Base-by-base conservation (phyloP, 2,797 vertebrate genomes). In the Sebastolobus altivelis region DNA sequence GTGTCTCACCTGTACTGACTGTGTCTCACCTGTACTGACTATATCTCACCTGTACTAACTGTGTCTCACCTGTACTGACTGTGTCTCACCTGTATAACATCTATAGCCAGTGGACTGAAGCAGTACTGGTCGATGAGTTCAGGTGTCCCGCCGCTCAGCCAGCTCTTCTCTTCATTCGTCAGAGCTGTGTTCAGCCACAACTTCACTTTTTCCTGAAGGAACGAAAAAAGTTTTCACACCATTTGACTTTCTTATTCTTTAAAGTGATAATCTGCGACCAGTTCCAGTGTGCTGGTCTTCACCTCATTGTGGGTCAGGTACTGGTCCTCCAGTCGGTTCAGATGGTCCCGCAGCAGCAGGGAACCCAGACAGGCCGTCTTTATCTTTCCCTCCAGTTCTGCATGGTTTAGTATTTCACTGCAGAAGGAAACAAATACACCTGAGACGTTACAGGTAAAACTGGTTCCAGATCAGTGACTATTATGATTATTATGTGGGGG, bases 31-130 rank as follows among this genome's bases (percentile, higher is more conserved):
- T 66, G 40, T 46, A 33, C 3, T 7, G 12, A 16, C 4, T 14
- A n/a, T 20, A 3, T n/a, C n/a, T 62, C 18, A 70, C 13, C 33
- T 56, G 18, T 29, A 29, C 29, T 31, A 4, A 31, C 29, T 31
- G 29, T 37, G 2, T 38, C 14, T 27, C 63, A 31, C 52, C 38
- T 56, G 73, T n/a, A 52, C 20, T 55, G 33, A 8, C n/a, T 46
- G 35, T 6, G 37, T 29, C 71, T 72, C 82, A 99, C 98, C 96
- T 97, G 96, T 74, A 98, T 95, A 84, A 96, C 86, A 60, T 98
- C 96, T 3, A 97, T 89, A 40, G 96, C 95, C 59, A 99, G 92
- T 6, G 96, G 95, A 27, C 96, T 97, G 92, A 97, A 96, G 89
- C 89, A 96, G 88, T 85, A 94, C 0, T 88, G 87, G 8, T 97